Evolutionary conservation across 2,113 vertebrate species (phyloP), one percentile per base, ranked within the genome.

Genomic region (Scatophagus argus): DNA sequence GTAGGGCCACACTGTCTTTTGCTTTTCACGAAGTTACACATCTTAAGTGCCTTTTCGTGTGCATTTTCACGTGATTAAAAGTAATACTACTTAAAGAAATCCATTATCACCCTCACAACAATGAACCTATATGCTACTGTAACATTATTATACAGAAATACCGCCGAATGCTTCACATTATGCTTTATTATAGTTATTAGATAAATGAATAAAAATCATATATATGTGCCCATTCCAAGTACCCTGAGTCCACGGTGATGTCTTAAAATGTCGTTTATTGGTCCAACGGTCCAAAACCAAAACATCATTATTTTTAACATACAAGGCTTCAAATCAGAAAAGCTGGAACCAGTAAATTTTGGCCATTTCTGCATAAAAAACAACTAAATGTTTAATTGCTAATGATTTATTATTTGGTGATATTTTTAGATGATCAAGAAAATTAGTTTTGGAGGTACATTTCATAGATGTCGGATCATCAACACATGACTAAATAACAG

Each of bases 401-500:
- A 9, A 34, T 23, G 29, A 49, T 25, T 66, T 21, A 34, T 25
- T 10, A 14, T 16, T 49, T 34, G 27, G 12, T 63, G 16, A 34
- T 60, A 11, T 47, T 47, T 23, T 6, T 44, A 19, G 7, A 25
- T 38, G 25, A 25, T 60, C 36, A 41, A 9, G 38, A 17, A 21
- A 17, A 5, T 32, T 56, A 10, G 54, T 21, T 56, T 39, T 60
- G 7, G n/a, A n/a, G n/a, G n/a, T n/a, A n/a, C 12, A 39, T 16
- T 29, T 54, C 19, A n/a, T 34, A 21, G 11, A 34, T 34, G 17
- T 72, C 55, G 29, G 44, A 81, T 87, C 29, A 66, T 63, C 87
- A 67, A 89, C 77, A 69, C 83, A 79, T 86, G 85, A 79, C 19
- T 73, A 32, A 71, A 56, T 55, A 34, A 58, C 31, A 76, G 55